These are phyloP conservation scores for Agelaius tricolor DNA, from an alignment of 2,113 vertebrate species.

Conservation along the genomic window DNA sequence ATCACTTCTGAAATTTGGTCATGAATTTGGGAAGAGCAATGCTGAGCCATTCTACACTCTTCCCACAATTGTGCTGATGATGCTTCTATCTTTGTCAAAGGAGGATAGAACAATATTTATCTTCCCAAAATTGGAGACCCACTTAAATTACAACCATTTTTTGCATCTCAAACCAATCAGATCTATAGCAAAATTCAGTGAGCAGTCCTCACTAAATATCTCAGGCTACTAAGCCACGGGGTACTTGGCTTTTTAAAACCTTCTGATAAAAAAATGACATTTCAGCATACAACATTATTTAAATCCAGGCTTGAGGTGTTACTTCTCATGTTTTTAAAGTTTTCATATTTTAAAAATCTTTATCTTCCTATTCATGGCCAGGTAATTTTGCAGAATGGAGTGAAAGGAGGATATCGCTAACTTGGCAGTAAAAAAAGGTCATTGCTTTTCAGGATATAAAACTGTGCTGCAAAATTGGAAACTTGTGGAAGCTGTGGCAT, in stretches of 20 bases:
- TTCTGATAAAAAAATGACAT: slow-evolving; percentile 86
- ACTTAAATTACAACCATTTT: slow-evolving; percentile 76
- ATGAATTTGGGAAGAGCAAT: neutral
- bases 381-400: neutral
- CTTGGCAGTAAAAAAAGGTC: neutral
- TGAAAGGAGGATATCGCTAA: neutral
- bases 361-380: neutral
- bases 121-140: slow-evolving; percentile 82
- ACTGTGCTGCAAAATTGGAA: neutral
- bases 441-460: neutral
- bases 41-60: neutral
- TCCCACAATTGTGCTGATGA: neutral
- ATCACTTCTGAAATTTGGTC: neutral
- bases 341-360: neutral
- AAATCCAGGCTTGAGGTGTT: slow-evolving; percentile 83
- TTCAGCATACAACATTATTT: slow-evolving; percentile 87
- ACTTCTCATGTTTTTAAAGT: neutral
- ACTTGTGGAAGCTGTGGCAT: neutral
- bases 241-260: slow-evolving; percentile 80
- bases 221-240: slow-evolving; percentile 85
- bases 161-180: slow-evolving; percentile 77
- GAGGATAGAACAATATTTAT: slow-evolving; percentile 66
- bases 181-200: slow-evolving; percentile 87
- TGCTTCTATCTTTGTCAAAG: neutral
- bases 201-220: slow-evolving; percentile 85